A percentile compares a stretch with the other conserved stretches of the same genome.
These are phyloP conservation scores for Tethya wilhelma DNA, from an alignment of 37 sponge, comb jelly and placozoan species.

Conservation along the genomic window DNA sequence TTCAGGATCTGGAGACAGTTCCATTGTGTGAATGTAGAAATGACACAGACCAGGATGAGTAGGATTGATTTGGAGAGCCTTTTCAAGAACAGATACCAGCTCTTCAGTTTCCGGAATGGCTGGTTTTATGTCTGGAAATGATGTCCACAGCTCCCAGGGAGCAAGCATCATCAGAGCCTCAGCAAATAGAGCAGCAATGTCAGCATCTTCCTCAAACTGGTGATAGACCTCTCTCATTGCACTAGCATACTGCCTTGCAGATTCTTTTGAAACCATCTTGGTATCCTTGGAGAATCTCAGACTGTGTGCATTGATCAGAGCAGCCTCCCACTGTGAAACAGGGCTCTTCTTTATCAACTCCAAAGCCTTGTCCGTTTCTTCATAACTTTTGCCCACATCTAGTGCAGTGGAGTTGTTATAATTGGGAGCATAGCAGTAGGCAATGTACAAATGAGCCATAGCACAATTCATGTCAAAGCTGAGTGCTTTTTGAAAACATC, in stretches of 20 bases:
- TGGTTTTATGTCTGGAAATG: slow-evolving; percentile 32
- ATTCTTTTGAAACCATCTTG: no score
- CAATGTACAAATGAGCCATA: slow-evolving; percentile 63
- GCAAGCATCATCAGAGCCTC: slow-evolving; percentile 72
- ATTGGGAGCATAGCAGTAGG: slow-evolving; percentile 56
- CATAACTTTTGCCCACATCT: slow-evolving; percentile 30
- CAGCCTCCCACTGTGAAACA: no score
- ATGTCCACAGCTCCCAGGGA: slow-evolving; percentile 66
- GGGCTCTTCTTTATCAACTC: no score
- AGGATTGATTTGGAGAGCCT: slow-evolving; percentile 48
- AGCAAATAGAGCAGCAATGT: slow-evolving; percentile 59
- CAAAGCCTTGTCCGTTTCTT: no score
- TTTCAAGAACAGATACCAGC: slow-evolving; percentile 43
- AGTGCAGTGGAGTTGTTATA: slow-evolving; percentile 51
- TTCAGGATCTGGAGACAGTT: slow-evolving; percentile 62
- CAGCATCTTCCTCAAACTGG: slow-evolving; percentile 44
- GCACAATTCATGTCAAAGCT: slow-evolving; percentile 27
- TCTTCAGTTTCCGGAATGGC: slow-evolving; percentile 60
- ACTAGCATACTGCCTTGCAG: slow-evolving; percentile 26
- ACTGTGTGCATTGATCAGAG: no score
- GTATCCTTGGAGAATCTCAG: no score
- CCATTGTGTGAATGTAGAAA: slow-evolving; percentile 75
- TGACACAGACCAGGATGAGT: slow-evolving; percentile 63
- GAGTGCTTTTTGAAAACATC: slow-evolving; percentile 39
- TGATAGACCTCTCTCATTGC: slow-evolving; percentile 59